Percentiles rank a stretch among this genome's conserved stretches.
Conservation (phyloP, 2,113 vertebrate genomes). For the Campylomormyrus numenius region DNA sequence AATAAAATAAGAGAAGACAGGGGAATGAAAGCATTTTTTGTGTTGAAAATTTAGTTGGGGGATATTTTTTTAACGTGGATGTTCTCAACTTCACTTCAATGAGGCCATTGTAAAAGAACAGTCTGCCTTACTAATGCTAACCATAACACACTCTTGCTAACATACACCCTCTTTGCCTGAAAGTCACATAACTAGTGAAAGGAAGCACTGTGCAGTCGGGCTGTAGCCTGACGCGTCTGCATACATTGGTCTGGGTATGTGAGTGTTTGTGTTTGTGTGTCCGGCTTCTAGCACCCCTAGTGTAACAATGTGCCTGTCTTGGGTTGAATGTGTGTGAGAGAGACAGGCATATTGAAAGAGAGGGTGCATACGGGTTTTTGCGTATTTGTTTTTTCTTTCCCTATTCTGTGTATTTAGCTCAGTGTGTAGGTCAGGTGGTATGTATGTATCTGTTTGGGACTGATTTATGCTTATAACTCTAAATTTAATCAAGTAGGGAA, state of each 20-base stretch:
- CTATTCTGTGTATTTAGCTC: not conserved
- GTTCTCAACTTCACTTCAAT: conserved; percentile 55
- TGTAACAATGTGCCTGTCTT: conserved; percentile 24
- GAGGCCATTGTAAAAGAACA: conserved; percentile 51
- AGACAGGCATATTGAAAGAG: not conserved
- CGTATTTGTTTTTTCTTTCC: not conserved
- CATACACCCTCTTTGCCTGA: conserved; percentile 16
- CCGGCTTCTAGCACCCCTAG: not conserved
- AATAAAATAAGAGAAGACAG: conserved; percentile 3
- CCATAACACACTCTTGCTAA: conserved; percentile 40
- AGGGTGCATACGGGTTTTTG: not conserved
- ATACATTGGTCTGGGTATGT: not conserved
- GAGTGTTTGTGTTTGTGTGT: conserved; percentile 35
- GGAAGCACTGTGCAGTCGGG: conserved; percentile 40
- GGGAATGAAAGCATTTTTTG: conserved; percentile 51
- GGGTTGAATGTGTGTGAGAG: conserved; percentile 34
- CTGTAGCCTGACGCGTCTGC: conserved; percentile 16
- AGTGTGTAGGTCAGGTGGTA: conserved; percentile 24
- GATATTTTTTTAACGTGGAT: conserved; percentile 57
- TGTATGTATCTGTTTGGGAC: not conserved
- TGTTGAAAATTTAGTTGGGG: conserved; percentile 44
- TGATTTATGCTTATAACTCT: not conserved
- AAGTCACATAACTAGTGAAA: conserved; percentile 41
- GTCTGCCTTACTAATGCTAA: conserved; percentile 51
- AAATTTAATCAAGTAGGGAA: not conserved